Evolutionary conservation across 2,888 invertebrate species (phyloP).

Genomic region (Melitaea athalia): DNA sequence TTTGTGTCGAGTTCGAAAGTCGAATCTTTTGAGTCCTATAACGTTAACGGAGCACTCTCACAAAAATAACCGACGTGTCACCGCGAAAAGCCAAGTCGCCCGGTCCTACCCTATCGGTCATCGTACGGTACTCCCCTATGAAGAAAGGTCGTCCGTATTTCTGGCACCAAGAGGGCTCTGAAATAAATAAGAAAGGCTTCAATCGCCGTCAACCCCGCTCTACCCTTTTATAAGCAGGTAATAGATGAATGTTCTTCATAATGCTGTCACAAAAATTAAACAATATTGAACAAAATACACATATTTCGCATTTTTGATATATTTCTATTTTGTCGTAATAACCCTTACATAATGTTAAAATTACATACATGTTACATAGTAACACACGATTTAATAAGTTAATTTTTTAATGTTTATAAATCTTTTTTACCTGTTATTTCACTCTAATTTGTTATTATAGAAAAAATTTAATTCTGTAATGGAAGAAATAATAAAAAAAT

Average conservation of each 20-base stretch:
- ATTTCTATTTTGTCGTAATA: background rate
- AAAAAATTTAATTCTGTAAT: background rate
- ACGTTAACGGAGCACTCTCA: constrained; percentile 16
- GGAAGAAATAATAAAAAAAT: constrained; percentile 17
- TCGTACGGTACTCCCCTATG: constrained; percentile 57
- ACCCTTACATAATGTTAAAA: too few species aligned
- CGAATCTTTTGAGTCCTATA: constrained; percentile 5
- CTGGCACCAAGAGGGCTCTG: constrained; percentile 67
- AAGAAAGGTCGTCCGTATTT: constrained; percentile 62
- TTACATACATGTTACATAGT: too few species aligned
- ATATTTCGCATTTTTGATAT: background rate
- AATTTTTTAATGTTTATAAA: background rate
- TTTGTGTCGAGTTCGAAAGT: too few species aligned
- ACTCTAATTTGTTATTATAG: background rate
- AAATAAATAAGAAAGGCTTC: constrained; percentile 75
- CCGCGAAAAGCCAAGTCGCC: constrained; percentile 44
- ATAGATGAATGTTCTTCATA: constrained; percentile 69
- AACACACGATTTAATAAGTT: too few species aligned
- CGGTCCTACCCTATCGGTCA: constrained; percentile 67
- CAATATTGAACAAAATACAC: background rate
- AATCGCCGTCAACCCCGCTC: constrained; percentile 69
- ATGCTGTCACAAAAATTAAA: constrained; percentile 37
- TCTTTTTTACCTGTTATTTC: background rate
- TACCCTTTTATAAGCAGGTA: constrained; percentile 76
- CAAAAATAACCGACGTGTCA: constrained; percentile 38